phyloP scores from a whole-genome alignment of 2,888 invertebrate genomes.

The Azorinus chamasolen region DNA sequence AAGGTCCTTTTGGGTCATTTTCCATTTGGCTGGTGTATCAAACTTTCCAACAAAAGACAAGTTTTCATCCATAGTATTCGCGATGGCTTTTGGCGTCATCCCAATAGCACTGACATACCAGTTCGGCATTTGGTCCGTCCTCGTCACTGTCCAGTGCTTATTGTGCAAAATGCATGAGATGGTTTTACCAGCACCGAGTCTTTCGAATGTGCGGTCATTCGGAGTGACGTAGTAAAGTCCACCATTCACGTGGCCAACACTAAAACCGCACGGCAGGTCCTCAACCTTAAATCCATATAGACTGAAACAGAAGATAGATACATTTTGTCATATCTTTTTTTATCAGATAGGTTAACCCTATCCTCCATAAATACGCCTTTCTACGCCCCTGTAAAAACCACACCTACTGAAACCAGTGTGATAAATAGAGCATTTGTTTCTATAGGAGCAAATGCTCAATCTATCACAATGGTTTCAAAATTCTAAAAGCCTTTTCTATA shows the following conservation, averaged over 20 bases:
- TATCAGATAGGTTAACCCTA: too few species aligned
- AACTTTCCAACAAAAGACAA: slow-evolving; percentile 71
- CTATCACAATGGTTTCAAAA: too few species aligned
- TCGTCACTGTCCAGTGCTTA: slow-evolving; percentile 59
- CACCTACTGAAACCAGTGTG: too few species aligned
- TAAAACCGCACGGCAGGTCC: slow-evolving; percentile 58
- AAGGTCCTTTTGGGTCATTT: slow-evolving; percentile 62
- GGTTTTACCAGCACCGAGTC: slow-evolving; percentile 42
- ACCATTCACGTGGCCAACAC: slow-evolving; percentile 70
- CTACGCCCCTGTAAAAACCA: too few species aligned
- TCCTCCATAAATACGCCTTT: too few species aligned
- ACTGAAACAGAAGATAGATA: slow-evolving; percentile 26
- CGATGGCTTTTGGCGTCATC: slow-evolving; percentile 60
- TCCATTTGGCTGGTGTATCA: slow-evolving; percentile 70
- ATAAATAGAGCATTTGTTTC: too few species aligned
- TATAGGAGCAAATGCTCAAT: too few species aligned
- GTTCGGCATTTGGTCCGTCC: slow-evolving; percentile 74
- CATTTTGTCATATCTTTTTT: not conserved
- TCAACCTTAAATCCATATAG: slow-evolving; percentile 40
- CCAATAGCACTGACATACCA: slow-evolving; percentile 73
- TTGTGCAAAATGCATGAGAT: slow-evolving; percentile 40
- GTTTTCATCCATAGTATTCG: slow-evolving; percentile 60
- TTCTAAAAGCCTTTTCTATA: too few species aligned
- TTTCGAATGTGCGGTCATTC: slow-evolving; percentile 30
- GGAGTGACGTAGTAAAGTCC: slow-evolving; percentile 69